Conservation (phyloP, 2,113 vertebrate genomes). For the Orthonyx spaldingii region DNA sequence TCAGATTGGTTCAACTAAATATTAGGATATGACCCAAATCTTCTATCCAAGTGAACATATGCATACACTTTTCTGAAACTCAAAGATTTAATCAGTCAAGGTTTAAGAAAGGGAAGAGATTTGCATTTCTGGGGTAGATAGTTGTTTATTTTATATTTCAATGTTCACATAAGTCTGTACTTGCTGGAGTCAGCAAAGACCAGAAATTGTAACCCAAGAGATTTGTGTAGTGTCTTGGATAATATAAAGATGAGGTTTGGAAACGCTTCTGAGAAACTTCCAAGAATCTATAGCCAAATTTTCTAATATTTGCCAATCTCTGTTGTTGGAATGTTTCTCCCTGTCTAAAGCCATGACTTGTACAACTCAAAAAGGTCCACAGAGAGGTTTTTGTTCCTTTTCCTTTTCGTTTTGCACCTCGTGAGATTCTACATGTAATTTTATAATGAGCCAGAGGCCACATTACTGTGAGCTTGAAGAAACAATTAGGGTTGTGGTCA, state of each 20-base stretch:
- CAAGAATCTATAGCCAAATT: conserved; percentile 36
- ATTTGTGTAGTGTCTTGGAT: conserved; percentile 25
- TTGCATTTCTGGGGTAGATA: conserved; percentile 7
- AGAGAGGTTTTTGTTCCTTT: conserved; percentile 14
- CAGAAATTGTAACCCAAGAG: conserved; percentile 4
- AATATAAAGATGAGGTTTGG: conserved; percentile 38
- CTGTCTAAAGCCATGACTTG: conserved; percentile 6
- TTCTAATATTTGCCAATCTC: conserved; percentile 31
- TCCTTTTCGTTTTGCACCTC: conserved; percentile 1
- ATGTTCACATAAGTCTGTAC: not conserved
- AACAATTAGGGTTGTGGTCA: conserved; percentile 15
- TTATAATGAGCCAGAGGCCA: conserved; percentile 30
- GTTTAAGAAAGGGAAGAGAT: not conserved
- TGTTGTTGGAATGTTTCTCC: conserved; percentile 24
- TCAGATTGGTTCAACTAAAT: conserved; percentile 7
- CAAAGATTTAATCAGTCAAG: not conserved
- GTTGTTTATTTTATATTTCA: conserved; percentile 23
- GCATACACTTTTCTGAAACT: not conserved
- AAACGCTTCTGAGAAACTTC: conserved; percentile 40
- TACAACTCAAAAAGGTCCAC: conserved; percentile 1
- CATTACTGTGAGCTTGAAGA: conserved; percentile 25
- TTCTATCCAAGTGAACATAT: conserved; percentile 36
- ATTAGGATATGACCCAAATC: conserved; percentile 7
- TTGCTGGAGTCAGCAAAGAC: conserved; percentile 1
- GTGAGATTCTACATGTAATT: conserved; percentile 13